Evolutionary conservation across 2,113 vertebrate species (phyloP).

Genomic region (Dromaius novaehollandiae): DNA sequence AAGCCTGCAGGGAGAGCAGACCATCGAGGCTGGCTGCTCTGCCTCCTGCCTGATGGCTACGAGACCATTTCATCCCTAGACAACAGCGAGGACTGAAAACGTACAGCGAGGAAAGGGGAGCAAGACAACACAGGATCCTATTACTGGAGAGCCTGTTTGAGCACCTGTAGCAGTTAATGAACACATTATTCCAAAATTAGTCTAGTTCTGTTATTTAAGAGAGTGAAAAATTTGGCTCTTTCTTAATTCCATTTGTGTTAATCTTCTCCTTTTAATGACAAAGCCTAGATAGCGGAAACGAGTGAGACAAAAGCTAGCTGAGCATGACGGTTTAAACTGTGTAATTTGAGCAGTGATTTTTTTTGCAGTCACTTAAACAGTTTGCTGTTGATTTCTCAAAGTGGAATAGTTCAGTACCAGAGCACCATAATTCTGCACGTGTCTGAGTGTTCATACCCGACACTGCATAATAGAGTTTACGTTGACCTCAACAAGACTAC

Average conservation of each 20-base stretch:
- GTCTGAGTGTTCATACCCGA: background rate
- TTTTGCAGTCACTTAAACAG: background rate
- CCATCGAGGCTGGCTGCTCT: background rate
- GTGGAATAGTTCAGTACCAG: background rate
- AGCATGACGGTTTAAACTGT: background rate
- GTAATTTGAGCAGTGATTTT: background rate
- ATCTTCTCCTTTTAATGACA: background rate
- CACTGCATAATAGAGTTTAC: background rate
- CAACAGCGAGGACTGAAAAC: rapidly evolving
- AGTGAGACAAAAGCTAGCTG: background rate
- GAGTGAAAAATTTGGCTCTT: background rate
- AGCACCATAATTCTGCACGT: background rate
- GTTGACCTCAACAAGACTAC: rapidly evolving
- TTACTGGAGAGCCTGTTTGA: background rate
- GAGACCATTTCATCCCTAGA: background rate
- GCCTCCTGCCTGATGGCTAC: background rate
- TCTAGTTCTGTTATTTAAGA: background rate
- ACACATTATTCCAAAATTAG: background rate
- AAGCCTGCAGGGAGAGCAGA: background rate
- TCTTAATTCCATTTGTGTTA: background rate
- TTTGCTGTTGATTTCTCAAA: background rate
- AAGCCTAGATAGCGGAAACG: background rate
- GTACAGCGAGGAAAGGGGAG: background rate
- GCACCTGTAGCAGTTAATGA: background rate
- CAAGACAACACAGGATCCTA: background rate